Percentiles rank a stretch among this genome's conserved stretches.
Conservation (phyloP, 2,888 invertebrate genomes). For the Perizoma affinitatum region DNA sequence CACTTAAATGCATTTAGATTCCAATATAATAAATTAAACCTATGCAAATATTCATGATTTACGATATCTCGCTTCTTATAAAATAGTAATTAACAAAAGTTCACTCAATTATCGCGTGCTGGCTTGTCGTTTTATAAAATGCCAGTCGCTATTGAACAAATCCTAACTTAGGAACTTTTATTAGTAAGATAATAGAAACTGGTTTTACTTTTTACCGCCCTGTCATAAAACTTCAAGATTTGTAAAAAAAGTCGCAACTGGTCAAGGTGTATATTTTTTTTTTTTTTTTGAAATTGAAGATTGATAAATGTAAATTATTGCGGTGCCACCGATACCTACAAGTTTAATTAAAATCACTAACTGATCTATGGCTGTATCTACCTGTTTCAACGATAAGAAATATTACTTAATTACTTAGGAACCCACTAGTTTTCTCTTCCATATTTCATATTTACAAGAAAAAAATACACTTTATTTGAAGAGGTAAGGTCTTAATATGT, state of each 20-base stretch:
- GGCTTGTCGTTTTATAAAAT: slow-evolving; percentile 28
- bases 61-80: slow-evolving; percentile 25
- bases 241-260: slow-evolving; percentile 9
- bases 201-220: slow-evolving; percentile 31
- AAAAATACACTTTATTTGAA: too few relatives aligned
- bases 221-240: slow-evolving; percentile 19
- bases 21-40: slow-evolving; percentile 10
- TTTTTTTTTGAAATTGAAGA: too few relatives aligned
- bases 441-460: too few relatives aligned
- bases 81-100: slow-evolving; percentile 35
- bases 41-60: slow-evolving; percentile 37
- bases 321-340: slow-evolving; percentile 3
- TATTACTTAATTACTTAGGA: too few relatives aligned
- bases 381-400: too few relatives aligned
- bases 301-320: slow-evolving; percentile 11
- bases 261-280: slow-evolving; percentile 20
- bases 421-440: too few relatives aligned
- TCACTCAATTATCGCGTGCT: slow-evolving; percentile 35
- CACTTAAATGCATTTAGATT: background rate
- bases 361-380: too few relatives aligned
- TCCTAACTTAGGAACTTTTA: slow-evolving; percentile 22
- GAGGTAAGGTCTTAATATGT: too few relatives aligned
- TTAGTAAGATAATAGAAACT: slow-evolving; percentile 30
- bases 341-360: background rate
- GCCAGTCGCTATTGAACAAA: slow-evolving; percentile 27